Base-by-base conservation (phyloP, 1,140 invertebrate species). In the Prorops nasuta region DNA sequence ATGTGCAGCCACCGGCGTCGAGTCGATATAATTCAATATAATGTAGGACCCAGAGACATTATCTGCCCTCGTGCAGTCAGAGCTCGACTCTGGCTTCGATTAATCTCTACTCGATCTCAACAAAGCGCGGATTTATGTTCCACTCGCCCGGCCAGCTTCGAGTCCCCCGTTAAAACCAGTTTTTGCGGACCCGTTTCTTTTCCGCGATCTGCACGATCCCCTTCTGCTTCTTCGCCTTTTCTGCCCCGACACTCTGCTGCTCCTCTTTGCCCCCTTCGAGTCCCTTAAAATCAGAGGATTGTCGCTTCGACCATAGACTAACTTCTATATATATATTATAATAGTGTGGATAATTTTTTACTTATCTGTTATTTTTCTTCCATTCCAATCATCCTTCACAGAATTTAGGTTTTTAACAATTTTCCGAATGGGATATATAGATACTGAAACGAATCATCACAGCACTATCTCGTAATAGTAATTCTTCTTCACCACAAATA, bases 71-170 rank as follows among this genome's bases (percentile, higher is more conserved):
- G 53, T 19, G 52, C 54, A 46, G 60, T 63, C 61, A 53, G 46
- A 6, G 4, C 56, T 44, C 51, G 59, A 55, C 51, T 51, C 44
- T 20, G 37, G 34, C 39, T 38, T 36, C 57, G 57, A 68, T 68
- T 66, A 66, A 68, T 68, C 66, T 68, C 66, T 57, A 59, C 64
- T 61, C 64, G 60, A 65, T 66, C 62, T 66, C 44, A 66, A 67
- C 60, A 63, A 65, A 66, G 60, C 62, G 49, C 62, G 53, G 64
- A 68, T 66, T 68, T 68, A 65, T 65, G 52, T 52, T 56, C 62
- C 51, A 50, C 54, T 22, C 34, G 51, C 43, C 43, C 19, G 19
- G 38, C 22, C 14, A 38, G 19, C 39, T 20, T 42, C 10, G 14
- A 51, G 24, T 31, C 37, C 40, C 36, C 48, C 37, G 38, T n/a